Conservation (phyloP, 2,888 invertebrate species). For the Tyria jacobaeae region DNA sequence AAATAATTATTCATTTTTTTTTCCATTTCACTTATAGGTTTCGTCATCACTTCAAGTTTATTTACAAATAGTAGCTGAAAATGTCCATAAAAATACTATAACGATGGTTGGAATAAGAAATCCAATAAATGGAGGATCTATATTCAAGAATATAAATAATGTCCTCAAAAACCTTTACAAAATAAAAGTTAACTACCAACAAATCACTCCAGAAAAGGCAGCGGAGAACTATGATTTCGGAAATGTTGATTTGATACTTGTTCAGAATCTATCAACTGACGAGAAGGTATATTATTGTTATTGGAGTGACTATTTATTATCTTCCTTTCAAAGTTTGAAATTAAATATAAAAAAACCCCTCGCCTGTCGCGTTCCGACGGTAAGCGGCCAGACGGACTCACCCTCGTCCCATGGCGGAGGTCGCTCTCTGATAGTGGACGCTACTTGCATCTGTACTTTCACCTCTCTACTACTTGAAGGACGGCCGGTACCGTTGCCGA, state of each 20-base stretch:
- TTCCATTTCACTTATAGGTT: slow-evolving; percentile 24
- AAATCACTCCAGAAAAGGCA: slow-evolving; percentile 18
- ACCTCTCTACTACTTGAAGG: too few relatives aligned
- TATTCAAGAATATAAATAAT: slow-evolving; percentile 38
- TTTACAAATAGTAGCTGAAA: slow-evolving; percentile 55
- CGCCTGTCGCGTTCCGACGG: too few relatives aligned
- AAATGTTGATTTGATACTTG: slow-evolving; percentile 41
- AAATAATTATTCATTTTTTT: background rate
- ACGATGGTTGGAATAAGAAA: slow-evolving; percentile 40
- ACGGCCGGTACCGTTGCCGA: too few relatives aligned
- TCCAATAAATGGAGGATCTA: slow-evolving; percentile 9
- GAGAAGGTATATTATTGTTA: slow-evolving; percentile 37
- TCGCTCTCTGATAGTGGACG: too few relatives aligned
- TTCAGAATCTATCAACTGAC: slow-evolving; percentile 43
- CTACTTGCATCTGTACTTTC: too few relatives aligned
- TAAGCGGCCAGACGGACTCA: too few relatives aligned
- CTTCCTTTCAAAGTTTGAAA: background rate
- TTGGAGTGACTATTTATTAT: background rate
- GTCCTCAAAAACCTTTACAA: slow-evolving; percentile 23
- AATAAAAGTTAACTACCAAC: slow-evolving; percentile 36
- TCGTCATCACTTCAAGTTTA: slow-evolving; percentile 44
- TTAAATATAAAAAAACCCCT: too few relatives aligned
- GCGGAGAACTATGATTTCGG: slow-evolving; percentile 17
- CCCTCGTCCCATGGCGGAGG: too few relatives aligned
- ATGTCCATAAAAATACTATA: slow-evolving; percentile 43